phyloP scores from a whole-genome alignment of 1,140 invertebrate species.

The Apis laboriosa region DNA sequence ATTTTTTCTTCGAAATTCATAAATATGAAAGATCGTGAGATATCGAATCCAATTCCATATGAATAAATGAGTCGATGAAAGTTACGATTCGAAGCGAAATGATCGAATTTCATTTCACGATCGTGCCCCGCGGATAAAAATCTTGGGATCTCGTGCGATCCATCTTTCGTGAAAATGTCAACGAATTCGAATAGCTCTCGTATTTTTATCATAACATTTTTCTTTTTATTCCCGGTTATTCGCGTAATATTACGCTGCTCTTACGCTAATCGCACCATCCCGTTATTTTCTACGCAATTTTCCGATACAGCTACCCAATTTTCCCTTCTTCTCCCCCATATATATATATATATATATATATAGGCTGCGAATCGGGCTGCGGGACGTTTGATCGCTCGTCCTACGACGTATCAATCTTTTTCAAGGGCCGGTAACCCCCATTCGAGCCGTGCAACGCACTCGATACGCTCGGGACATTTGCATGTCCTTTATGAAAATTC shows the following conservation, averaged over 20 bases:
- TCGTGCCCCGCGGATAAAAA: too few relatives aligned
- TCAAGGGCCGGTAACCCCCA: slow-evolving; percentile 45
- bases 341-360: slow-evolving; percentile 6
- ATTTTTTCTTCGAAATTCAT: too few relatives aligned
- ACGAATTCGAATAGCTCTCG: too few relatives aligned
- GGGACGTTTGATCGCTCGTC: slow-evolving; percentile 32
- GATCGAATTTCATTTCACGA: too few relatives aligned
- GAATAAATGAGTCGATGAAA: too few relatives aligned
- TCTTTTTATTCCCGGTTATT: neutral
- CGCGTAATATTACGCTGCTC: slow-evolving; percentile 4
- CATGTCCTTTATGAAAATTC: slow-evolving; percentile 82
- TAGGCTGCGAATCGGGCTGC: slow-evolving; percentile 44
- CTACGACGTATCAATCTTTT: slow-evolving; percentile 64
- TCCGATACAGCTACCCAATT: neutral
- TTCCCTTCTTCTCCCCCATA: neutral
- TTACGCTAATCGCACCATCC: slow-evolving; percentile 8
- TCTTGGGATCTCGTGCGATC: too few relatives aligned
- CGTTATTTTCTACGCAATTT: neutral
- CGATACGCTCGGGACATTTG: slow-evolving; percentile 79
- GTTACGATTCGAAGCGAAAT: too few relatives aligned
- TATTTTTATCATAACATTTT: too few relatives aligned
- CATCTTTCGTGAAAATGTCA: neutral
- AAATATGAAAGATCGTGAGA: too few relatives aligned
- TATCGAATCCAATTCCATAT: too few relatives aligned
- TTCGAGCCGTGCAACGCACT: slow-evolving; percentile 58